phyloP scores from a whole-genome alignment of 1,140 invertebrate species.

The Heliconius congener region DNA sequence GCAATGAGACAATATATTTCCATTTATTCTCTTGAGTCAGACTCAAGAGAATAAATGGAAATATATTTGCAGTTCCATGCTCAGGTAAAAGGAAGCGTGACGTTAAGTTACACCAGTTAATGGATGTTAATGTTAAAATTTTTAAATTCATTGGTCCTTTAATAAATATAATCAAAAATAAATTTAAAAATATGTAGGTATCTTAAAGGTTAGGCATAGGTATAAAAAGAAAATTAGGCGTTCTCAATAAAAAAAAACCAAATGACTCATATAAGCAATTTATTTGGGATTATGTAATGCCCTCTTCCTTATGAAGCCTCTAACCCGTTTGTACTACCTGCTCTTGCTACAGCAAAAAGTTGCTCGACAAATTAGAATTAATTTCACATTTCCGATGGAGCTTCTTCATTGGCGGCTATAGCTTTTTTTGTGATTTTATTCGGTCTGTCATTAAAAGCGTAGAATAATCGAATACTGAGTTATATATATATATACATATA shows the following conservation, averaged over 20 bases:
- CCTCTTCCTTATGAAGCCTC: neutral
- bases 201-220: too few relatives aligned
- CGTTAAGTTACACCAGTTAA: too few relatives aligned
- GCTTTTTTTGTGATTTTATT: slow-evolving; percentile 19
- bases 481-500: too few relatives aligned
- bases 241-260: neutral
- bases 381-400: slow-evolving; percentile 59
- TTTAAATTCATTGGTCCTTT: too few relatives aligned
- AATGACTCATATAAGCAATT: neutral
- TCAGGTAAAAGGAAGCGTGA: too few relatives aligned
- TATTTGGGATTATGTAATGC: slow-evolving; percentile 1
- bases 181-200: too few relatives aligned
- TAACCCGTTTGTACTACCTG: slow-evolving; percentile 76
- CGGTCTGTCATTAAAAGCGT: neutral
- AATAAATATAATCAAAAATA: too few relatives aligned
- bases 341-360: slow-evolving; percentile 62
- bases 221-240: neutral
- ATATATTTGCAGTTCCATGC: too few relatives aligned
- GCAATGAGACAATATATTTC: too few relatives aligned
- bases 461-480: neutral
- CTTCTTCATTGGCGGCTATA: slow-evolving; percentile 10
- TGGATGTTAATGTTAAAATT: too few relatives aligned
- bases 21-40: too few relatives aligned
- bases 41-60: too few relatives aligned
- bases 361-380: slow-evolving; percentile 69